Conservation (phyloP, 2,888 invertebrate genomes). For the Drosophila lutescens region DNA sequence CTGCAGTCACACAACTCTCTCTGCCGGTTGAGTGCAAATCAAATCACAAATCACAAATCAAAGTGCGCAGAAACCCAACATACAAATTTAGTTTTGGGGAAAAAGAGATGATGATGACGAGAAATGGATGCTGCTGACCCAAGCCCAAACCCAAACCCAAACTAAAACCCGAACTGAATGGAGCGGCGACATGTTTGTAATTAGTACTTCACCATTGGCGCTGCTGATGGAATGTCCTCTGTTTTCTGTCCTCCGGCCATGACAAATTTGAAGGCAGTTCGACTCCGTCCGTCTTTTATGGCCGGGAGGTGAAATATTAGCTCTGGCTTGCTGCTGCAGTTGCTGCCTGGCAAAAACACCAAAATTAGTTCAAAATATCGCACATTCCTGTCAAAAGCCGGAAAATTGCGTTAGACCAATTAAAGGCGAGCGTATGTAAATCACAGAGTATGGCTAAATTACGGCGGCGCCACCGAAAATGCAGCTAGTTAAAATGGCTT, state of each 20-base stretch:
- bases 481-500: background rate
- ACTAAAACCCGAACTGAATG: conserved; percentile 18
- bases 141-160: background rate
- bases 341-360: conserved; percentile 50
- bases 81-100: conserved; percentile 24
- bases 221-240: conserved; percentile 33
- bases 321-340: conserved; percentile 24
- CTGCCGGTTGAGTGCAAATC: conserved; percentile 57
- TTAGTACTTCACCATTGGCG: conserved; percentile 54
- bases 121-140: conserved; percentile 5
- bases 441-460: conserved; percentile 1
- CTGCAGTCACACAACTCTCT: conserved; percentile 4
- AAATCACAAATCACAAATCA: conserved; percentile 56
- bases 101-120: conserved; percentile 39
- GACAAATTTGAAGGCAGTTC: conserved; percentile 13
- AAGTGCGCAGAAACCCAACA: conserved; percentile 18
- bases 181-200: conserved; percentile 72
- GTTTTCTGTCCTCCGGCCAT: conserved; percentile 3
- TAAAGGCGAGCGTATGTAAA: conserved; percentile 8
- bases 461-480: background rate
- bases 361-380: conserved; percentile 64
- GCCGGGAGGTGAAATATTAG: conserved; percentile 2
- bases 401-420: conserved; percentile 37
- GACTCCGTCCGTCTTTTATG: conserved; percentile 1
- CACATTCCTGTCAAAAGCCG: conserved; percentile 12